These are phyloP conservation scores for Ancistrus triradiatus DNA, from an alignment of 2,113 vertebrate genomes.

Conservation along the genomic window DNA sequence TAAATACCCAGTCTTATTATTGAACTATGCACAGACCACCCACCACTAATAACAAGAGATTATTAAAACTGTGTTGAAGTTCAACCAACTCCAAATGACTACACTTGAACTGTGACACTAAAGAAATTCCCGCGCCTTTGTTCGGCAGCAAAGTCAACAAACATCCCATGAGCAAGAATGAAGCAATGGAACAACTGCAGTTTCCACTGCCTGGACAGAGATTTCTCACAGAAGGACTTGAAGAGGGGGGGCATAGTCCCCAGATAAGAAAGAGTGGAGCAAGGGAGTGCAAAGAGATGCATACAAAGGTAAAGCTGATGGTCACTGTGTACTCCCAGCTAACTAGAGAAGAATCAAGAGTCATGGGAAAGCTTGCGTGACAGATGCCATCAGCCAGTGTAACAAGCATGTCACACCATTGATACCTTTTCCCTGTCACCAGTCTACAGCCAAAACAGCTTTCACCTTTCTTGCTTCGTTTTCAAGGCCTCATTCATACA, in stretches of 20 bases:
- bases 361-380: constrained; percentile 42
- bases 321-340: constrained; percentile 8
- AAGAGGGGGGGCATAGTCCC: not conserved
- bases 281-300: not conserved
- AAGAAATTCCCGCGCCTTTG: constrained; percentile 2
- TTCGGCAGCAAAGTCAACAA: constrained; percentile 7
- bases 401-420: constrained; percentile 41
- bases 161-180: constrained; percentile 1
- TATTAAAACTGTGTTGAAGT: constrained; percentile 6
- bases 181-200: not conserved
- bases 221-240: not conserved
- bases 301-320: constrained; percentile 4
- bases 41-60: not conserved
- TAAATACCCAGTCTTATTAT: not conserved
- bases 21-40: not conserved
- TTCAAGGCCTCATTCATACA: constrained; percentile 29
- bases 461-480: constrained; percentile 31
- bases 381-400: constrained; percentile 39
- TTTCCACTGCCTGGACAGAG: too few relatives aligned
- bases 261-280: constrained; percentile 1
- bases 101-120: constrained; percentile 15
- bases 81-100: constrained; percentile 10
- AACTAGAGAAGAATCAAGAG: constrained; percentile 5
- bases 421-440: constrained; percentile 33
- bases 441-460: constrained; percentile 40